Conservation (phyloP, 2,888 invertebrate genomes). For the Cephonodes hylas region DNA sequence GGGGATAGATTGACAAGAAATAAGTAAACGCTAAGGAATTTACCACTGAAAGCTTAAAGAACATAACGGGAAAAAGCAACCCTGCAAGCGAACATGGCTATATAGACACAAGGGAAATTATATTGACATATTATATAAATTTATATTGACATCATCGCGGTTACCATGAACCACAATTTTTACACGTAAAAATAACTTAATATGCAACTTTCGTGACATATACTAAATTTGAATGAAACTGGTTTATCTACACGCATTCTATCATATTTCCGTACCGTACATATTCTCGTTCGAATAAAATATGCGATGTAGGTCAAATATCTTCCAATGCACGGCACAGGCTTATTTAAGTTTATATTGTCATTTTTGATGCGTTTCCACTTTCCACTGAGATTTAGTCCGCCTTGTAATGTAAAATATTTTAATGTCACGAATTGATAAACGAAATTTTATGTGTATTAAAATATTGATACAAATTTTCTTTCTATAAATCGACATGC, state of each 20-base stretch:
- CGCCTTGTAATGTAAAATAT: neutral
- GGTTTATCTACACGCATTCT: neutral
- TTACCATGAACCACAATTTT: neutral
- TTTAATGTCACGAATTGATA: no score
- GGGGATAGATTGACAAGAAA: no score
- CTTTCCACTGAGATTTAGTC: neutral
- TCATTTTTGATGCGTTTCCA: neutral
- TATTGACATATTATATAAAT: no score
- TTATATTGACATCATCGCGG: no score
- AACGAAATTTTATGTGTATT: neutral
- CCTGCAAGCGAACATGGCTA: no score
- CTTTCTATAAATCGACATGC: no score
- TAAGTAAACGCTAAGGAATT: no score
- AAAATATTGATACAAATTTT: no score
- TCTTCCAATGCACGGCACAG: neutral
- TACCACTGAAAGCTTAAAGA: no score
- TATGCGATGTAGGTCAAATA: constrained; percentile 1
- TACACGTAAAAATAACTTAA: neutral
- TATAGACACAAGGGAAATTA: no score
- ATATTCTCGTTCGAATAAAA: neutral
- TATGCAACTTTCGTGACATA: neutral
- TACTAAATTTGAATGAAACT: neutral
- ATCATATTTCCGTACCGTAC: neutral
- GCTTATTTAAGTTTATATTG: neutral
- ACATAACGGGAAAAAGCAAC: no score